phyloP scores from a whole-genome alignment of 2,797 vertebrate species.

The Sebastes dallii region DNA sequence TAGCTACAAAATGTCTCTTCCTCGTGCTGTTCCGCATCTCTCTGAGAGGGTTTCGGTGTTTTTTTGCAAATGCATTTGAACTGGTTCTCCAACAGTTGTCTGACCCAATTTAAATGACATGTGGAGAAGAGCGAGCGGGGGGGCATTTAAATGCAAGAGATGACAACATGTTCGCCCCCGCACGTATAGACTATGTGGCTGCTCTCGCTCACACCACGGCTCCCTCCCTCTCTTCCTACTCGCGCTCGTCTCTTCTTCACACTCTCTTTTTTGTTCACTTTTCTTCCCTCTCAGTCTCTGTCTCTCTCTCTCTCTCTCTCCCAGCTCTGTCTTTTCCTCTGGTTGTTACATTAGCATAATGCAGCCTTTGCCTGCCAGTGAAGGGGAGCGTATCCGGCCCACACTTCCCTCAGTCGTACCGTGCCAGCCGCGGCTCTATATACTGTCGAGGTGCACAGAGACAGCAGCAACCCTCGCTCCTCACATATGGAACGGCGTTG shows the following conservation, averaged over 20 bases:
- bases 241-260: slow-evolving; percentile 30
- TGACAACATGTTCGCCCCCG: slow-evolving; percentile 62
- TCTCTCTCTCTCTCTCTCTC: neutral
- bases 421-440: slow-evolving; percentile 55
- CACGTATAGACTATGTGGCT: slow-evolving; percentile 50
- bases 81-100: slow-evolving; percentile 52
- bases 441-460: slow-evolving; percentile 41
- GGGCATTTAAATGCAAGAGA: slow-evolving; percentile 69
- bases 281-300: neutral
- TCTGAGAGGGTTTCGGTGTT: slow-evolving; percentile 29
- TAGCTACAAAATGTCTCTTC: neutral
- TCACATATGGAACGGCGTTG: slow-evolving; percentile 50
- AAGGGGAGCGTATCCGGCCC: slow-evolving; percentile 69
- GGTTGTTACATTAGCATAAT: slow-evolving; percentile 78
- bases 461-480: slow-evolving; percentile 42
- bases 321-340: slow-evolving; percentile 38
- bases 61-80: slow-evolving; percentile 45
- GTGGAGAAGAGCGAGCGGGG: slow-evolving; percentile 42
- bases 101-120: slow-evolving; percentile 70
- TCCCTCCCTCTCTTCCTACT: slow-evolving; percentile 17
- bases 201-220: slow-evolving; percentile 32
- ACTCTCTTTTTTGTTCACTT: slow-evolving; percentile 39
- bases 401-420: slow-evolving; percentile 58
- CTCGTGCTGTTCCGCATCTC: neutral
- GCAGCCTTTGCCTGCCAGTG: slow-evolving; percentile 70